These are phyloP conservation scores for Dendrocopos noguchii DNA, from an alignment of 2,113 vertebrate species.

Conservation along the genomic window DNA sequence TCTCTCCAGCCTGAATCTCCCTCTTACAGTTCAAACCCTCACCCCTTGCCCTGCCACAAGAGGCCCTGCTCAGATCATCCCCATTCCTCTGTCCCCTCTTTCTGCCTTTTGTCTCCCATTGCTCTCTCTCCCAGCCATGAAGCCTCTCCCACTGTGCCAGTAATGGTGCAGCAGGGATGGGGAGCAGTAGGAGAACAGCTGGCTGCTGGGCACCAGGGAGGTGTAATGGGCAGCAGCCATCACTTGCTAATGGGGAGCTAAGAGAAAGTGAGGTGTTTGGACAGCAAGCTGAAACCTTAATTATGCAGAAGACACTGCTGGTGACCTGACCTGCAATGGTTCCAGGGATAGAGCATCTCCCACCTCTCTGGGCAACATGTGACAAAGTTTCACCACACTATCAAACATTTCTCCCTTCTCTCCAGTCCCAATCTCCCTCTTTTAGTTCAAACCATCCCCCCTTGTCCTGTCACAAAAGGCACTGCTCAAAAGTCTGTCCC, in stretches of 20 bases:
- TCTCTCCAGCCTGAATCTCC: neutral
- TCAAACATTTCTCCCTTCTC: too few relatives aligned
- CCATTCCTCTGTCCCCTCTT: neutral
- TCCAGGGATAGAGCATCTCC: too few relatives aligned
- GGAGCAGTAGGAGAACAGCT: neutral
- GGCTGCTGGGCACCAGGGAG: neutral
- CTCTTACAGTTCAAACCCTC: neutral
- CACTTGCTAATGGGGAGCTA: neutral
- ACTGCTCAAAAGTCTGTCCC: too few relatives aligned
- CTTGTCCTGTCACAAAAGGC: too few relatives aligned
- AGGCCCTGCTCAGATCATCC: neutral
- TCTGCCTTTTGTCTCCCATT: neutral
- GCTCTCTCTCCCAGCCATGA: neutral
- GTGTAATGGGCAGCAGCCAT: neutral
- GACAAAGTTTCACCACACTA: too few relatives aligned
- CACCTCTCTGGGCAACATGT: too few relatives aligned
- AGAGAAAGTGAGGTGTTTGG: neutral
- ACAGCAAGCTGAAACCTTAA: neutral
- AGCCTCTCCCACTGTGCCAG: rapidly evolving
- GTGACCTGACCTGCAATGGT: too few relatives aligned
- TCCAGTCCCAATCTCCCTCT: too few relatives aligned
- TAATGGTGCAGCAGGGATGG: rapidly evolving
- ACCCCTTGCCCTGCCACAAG: neutral
- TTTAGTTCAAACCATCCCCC: too few relatives aligned
- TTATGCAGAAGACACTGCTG: neutral